Evolutionary conservation across 2,888 invertebrate species (phyloP).

Genomic region (Toxonevra muliebris): DNA sequence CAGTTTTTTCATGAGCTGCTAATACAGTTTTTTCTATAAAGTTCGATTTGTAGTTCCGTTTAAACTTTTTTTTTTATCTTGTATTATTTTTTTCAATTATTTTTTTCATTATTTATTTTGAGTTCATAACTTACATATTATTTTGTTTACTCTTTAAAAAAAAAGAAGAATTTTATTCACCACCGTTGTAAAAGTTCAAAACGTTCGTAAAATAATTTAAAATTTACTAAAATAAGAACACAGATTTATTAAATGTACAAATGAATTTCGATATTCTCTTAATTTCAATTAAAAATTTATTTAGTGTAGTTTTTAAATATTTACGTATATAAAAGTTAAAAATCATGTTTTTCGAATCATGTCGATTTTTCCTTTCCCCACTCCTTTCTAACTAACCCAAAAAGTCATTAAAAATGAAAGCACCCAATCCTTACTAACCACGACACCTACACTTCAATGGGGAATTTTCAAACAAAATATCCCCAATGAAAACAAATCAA

Average conservation of each 20-base stretch:
- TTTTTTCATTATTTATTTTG: constrained; percentile 18
- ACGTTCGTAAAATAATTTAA: too few species aligned
- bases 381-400: background rate
- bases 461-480: too few species aligned
- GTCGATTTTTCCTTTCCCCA: background rate
- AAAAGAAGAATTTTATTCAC: too few species aligned
- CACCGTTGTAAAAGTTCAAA: too few species aligned
- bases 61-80: constrained; percentile 10
- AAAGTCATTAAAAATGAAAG: background rate
- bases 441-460: too few species aligned
- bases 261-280: too few species aligned
- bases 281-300: too few species aligned
- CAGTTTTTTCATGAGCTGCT: constrained; percentile 50
- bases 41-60: background rate
- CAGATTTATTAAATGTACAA: too few species aligned
- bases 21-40: constrained; percentile 43
- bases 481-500: too few species aligned
- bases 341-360: background rate
- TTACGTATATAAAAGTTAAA: background rate
- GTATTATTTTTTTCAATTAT: constrained; percentile 15
- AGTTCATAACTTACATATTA: constrained; percentile 7
- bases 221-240: too few species aligned
- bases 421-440: too few species aligned
- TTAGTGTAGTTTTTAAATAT: too few species aligned
- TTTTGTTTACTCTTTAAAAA: background rate